Base-by-base conservation (phyloP, 2,797 vertebrate species). In the Cossypha dichroa region DNA sequence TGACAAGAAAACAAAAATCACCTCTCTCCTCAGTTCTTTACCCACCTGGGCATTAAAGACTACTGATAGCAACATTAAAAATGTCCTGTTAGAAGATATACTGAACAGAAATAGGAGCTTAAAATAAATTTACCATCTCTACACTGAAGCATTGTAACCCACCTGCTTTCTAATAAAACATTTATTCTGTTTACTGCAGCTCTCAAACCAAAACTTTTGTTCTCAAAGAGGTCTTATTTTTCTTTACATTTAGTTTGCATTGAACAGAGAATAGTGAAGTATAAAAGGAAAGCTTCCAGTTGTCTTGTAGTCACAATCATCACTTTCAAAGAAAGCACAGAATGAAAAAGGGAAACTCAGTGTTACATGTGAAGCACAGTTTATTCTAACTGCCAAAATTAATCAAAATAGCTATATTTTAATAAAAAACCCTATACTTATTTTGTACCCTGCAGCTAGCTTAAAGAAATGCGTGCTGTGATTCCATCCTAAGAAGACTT, bases 401-500 rank as follows among this genome's bases (percentile, higher is more conserved):
- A 91, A 80, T 85, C 38, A 80, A 85, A 93, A 7, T 28, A 82
- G 29, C 40, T 82, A 79, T 87, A 91, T 85, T 92, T 88, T 74
- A 80, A 89, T 94, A 90, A 75, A 90, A 62, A 14, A 0, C 3
- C 15, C 40, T 76, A 45, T 34, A 73, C 7, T 89, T 92, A 46
- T 26, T 80, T 88, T 85, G 19, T 18, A 54, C 49, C 64, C 38
- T 66, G n/a, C 19, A 94, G 28, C n/a, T 83, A 85, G 31, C 45
- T 85, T 92, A 67, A 82, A 87, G 59, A 87, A 92, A 82, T 36
- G 9, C 48, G 28, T 36, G 56, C 45, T 93, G 70, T 60, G 68
- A 59, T 82, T 94, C 69, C 17, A 60, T 36, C 40, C 22, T 43
- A 89, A 64, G 48, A 74, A 85, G 89, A 84, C 19, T 63, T 78